Evolutionary conservation across 2,113 vertebrate species (phyloP), one percentile per base, ranked within the genome.

Genomic region (Trogon surrucura): DNA sequence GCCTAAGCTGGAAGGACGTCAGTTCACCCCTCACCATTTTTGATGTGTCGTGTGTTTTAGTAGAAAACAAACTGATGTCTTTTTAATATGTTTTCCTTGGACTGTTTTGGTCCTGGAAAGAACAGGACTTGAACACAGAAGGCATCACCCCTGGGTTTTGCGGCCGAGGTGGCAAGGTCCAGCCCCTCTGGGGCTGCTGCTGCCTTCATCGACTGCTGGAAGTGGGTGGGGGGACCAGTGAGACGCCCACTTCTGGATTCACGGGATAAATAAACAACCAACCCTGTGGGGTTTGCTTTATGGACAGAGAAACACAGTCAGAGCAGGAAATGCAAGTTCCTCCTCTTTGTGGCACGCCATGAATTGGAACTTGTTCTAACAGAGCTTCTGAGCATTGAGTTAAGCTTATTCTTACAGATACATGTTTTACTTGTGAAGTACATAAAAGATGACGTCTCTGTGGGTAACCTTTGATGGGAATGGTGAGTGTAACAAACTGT

Each of bases 31-130:
- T 94, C 6, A 9, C 41, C 13, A 14, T 81, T 84, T 67, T 84
- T 69, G n/a, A 81, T 75, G 50, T 9, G 1, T 13, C 61, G 38
- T 87, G 58, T 19, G 82, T 89, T 91, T 82, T 72, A 53, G 44
- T n/a, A 78, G 75, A 80, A 95, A 95, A 84, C 54, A 64, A 89
- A 54, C 23, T 77, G 73, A 83, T 69, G 21, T 32, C 54, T 89
- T 85, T 95, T 90, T 81, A 88, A 57, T 88, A 38, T 86, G 79
- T 91, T 97, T 93, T 72, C 44, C 41, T 72, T 95, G 88, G 83
- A 34, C 86, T 8, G 4, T 79, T 81, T 71, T 11, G 14, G 44
- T 78, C 11, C n/a, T 6, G 64, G 21, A 56, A 75, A 81, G 80
- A 75, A 44, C 9, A 88, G 34, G 27, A 34, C 38, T 54, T n/a